Conservation (phyloP, 2,797 vertebrate genomes). For the Syndactyla subalaris region DNA sequence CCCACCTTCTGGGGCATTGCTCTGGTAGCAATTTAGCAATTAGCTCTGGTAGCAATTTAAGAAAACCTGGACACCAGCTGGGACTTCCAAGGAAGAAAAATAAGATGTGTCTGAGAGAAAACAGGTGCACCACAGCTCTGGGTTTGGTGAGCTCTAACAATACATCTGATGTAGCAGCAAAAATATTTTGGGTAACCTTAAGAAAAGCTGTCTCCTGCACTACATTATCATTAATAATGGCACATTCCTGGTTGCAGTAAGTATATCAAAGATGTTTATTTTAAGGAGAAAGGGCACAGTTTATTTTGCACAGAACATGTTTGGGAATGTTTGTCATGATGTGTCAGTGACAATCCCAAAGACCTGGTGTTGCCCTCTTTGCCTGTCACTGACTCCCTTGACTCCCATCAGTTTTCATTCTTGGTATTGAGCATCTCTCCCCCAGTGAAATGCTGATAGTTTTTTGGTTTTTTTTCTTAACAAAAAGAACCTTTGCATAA, state of each 20-base stretch:
- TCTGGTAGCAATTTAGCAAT: slow-evolving; percentile 66
- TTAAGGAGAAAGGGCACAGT: slow-evolving; percentile 57
- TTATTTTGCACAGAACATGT: slow-evolving; percentile 56
- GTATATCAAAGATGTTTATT: slow-evolving; percentile 59
- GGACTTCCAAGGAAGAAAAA: slow-evolving; percentile 66
- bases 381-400: neutral
- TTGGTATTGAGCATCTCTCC: neutral
- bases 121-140: slow-evolving; percentile 59
- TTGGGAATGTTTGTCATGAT: slow-evolving; percentile 61
- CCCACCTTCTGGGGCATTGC: slow-evolving; percentile 11
- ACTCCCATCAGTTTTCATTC: slow-evolving; percentile 31
- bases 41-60: slow-evolving; percentile 67
- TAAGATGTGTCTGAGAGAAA: slow-evolving; percentile 71
- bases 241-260: slow-evolving; percentile 62
- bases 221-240: slow-evolving; percentile 62
- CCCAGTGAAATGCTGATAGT: neutral
- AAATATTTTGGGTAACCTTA: slow-evolving; percentile 58
- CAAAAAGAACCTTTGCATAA: slow-evolving; percentile 35
- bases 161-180: slow-evolving; percentile 47
- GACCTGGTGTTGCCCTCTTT: slow-evolving; percentile 21
- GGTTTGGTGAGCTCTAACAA: slow-evolving; percentile 46
- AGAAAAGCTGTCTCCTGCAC: slow-evolving; percentile 52
- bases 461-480: neutral
- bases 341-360: slow-evolving; percentile 54
- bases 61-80: slow-evolving; percentile 61